Conservation (phyloP, 2,888 invertebrate species). For the Agrotis ipsilon region DNA sequence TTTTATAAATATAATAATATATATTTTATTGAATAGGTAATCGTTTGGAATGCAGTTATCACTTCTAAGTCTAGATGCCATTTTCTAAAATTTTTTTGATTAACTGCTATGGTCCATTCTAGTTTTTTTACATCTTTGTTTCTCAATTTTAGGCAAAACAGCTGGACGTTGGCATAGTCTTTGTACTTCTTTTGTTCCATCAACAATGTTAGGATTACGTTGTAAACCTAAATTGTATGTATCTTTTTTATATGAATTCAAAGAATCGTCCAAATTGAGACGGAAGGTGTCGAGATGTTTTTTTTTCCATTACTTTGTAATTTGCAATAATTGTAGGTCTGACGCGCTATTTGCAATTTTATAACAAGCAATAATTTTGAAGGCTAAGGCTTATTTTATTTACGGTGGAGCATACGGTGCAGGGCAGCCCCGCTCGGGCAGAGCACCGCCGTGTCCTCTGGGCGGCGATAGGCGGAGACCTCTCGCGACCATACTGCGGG, state of each 20-base stretch:
- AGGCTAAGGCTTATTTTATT: no score
- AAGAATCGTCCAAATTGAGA: neutral
- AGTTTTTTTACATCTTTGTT: constrained; percentile 41
- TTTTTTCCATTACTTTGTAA: neutral
- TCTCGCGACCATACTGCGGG: no score
- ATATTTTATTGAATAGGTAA: neutral
- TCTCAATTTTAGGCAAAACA: constrained; percentile 35
- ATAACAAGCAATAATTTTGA: neutral
- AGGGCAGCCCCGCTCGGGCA: no score
- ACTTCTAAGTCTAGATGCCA: neutral
- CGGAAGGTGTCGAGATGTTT: neutral
- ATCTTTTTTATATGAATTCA: constrained; percentile 10
- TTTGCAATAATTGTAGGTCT: neutral
- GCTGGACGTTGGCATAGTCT: constrained; percentile 35
- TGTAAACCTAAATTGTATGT: constrained; percentile 16
- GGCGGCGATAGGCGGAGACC: no score
- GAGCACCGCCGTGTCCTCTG: no score
- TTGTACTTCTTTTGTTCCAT: constrained; percentile 49
- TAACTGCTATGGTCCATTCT: neutral
- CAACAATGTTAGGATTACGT: constrained; percentile 11
- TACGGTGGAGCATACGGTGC: no score
- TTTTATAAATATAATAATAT: no score
- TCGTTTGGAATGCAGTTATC: neutral
- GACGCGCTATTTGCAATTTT: neutral
- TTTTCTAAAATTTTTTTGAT: neutral